Base-by-base conservation (phyloP, 2,113 vertebrate genomes). In the Gymnorhina tibicen region DNA sequence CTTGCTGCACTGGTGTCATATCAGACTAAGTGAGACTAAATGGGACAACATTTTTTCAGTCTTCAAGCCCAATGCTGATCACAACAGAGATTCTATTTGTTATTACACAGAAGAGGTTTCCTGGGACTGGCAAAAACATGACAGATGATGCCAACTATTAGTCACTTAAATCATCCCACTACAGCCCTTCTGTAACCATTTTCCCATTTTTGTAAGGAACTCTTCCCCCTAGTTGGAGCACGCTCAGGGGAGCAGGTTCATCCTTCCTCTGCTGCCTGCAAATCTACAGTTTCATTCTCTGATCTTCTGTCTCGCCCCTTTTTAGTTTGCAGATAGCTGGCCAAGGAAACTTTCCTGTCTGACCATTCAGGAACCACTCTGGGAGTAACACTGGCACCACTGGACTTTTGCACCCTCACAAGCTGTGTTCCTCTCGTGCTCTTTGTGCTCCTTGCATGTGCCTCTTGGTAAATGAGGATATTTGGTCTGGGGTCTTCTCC, bases 251-350 rank as follows among this genome's bases (percentile, higher is more conserved):
- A 78, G 9, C 28, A 66, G 0, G 8, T 55, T 75, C 70, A 85
- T 62, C 74, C 39, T 59, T 82, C 70, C 47, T 49, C 56, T 53
- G 44, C 19, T 16, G 33, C 23, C 20, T 70, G 33, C 42, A 85
- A 50, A 87, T 39, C 69, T 62, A 53, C 10, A 33, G 30, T 59
- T 87, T 82, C 62, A 50, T 72, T 20, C 64, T 85, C 82, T 47
- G 42, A 87, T 59, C n/a, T 74, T 67, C 79, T 55, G 27, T 39
- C 62, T 80, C 50, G 68, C 16, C 30, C 26, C 27, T 75, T 76
- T 95, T 88, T 3, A 67, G 52, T 68, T 24, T 91, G 63, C 75
- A 83, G 82, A 72, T 56, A 87, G 83, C 47, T 82, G 47, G 37
- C 46, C n/a, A 41, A 60, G 41, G 55, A 60, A 60, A 47, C 26